Percentiles rank a stretch among this genome's conserved stretches.
Evolutionary conservation across 2,888 invertebrate species (phyloP).

Genomic region (Ashinkailepas kermadecensis): DNA sequence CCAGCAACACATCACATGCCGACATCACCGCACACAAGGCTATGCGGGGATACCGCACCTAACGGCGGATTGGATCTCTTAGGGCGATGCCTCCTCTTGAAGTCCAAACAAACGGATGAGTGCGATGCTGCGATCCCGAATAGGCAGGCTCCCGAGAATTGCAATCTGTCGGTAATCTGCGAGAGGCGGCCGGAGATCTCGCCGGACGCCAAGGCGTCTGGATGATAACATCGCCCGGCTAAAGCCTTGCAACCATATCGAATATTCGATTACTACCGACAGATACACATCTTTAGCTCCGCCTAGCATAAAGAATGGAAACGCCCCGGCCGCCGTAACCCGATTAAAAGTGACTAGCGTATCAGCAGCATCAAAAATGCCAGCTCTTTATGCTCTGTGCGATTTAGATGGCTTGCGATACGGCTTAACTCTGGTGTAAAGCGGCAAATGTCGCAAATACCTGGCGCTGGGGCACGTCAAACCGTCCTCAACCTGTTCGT

Average conservation of each 20-base stretch:
- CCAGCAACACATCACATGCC: too few relatives aligned
- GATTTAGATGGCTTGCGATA: slow-evolving; percentile 1
- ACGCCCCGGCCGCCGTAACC: not conserved
- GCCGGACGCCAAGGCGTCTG: not conserved
- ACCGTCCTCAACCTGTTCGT: not conserved
- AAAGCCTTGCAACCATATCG: not conserved
- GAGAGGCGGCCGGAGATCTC: not conserved
- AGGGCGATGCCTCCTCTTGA: not conserved
- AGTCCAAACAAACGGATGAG: not conserved
- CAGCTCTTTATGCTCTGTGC: not conserved
- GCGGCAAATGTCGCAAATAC: not conserved
- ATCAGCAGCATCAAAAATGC: not conserved
- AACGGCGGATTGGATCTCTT: too few relatives aligned
- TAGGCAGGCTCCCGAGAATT: not conserved
- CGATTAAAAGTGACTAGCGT: not conserved
- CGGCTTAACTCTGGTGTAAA: not conserved
- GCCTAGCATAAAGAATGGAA: not conserved
- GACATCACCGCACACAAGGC: too few relatives aligned
- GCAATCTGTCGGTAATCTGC: not conserved
- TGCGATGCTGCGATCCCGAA: not conserved
- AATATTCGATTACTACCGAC: not conserved
- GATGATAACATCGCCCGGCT: not conserved
- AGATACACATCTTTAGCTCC: slow-evolving; percentile 1
- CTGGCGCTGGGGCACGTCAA: not conserved
- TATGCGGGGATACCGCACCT: too few relatives aligned